These are phyloP conservation scores for Synanthedon formicaeformis DNA, from an alignment of 2,888 invertebrate genomes.

Conservation along the genomic window DNA sequence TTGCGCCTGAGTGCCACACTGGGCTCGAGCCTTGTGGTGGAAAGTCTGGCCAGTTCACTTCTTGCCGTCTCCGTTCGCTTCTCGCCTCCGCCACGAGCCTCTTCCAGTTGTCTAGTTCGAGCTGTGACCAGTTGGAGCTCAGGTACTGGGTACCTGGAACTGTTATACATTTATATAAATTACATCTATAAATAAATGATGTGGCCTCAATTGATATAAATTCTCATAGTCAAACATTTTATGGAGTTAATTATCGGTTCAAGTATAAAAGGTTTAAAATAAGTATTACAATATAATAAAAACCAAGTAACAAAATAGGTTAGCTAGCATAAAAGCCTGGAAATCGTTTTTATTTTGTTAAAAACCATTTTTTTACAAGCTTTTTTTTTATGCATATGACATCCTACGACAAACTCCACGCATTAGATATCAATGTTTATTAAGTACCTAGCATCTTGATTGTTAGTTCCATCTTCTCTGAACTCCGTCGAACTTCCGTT, in stretches of 20 bases:
- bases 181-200: too few relatives aligned
- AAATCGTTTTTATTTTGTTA: too few relatives aligned
- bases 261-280: too few relatives aligned
- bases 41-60: conserved; percentile 76
- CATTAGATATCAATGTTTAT: not conserved
- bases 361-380: too few relatives aligned
- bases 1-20: conserved; percentile 79
- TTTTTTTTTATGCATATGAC: too few relatives aligned
- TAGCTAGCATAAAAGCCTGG: too few relatives aligned
- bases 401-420: not conserved
- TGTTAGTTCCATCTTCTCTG: conserved; percentile 39
- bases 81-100: conserved; percentile 72
- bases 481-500: conserved; percentile 55
- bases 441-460: conserved; percentile 53
- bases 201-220: too few relatives aligned
- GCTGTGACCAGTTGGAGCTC: conserved; percentile 78
- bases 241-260: too few relatives aligned
- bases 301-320: too few relatives aligned
- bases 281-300: too few relatives aligned
- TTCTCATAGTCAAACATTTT: too few relatives aligned
- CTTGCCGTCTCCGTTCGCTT: conserved; percentile 76
- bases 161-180: not conserved
- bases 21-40: conserved; percentile 77
- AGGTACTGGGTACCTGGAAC: conserved; percentile 48
- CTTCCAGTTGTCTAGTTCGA: conserved; percentile 80